phyloP scores from a whole-genome alignment of 2,797 vertebrate species.

The Cryptoprocta ferox region DNA sequence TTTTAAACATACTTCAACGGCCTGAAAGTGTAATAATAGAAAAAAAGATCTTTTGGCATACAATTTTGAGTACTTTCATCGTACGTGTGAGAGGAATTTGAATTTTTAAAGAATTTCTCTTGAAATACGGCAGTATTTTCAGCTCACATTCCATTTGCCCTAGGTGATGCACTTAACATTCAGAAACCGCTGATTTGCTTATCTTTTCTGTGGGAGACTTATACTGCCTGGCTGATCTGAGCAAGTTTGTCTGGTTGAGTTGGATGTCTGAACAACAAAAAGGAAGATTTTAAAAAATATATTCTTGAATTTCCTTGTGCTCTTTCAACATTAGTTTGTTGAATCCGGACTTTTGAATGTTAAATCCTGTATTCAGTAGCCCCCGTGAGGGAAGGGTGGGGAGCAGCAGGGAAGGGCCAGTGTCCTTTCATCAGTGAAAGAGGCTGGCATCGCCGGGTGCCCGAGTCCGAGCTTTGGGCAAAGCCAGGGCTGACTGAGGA shows the following conservation, averaged over 20 bases:
- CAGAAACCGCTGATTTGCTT: slow-evolving; percentile 28
- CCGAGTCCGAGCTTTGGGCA: background rate
- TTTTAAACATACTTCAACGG: slow-evolving; percentile 27
- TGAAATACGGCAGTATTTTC: background rate
- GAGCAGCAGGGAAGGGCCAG: background rate
- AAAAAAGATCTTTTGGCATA: slow-evolving; percentile 44
- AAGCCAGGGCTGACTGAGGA: background rate
- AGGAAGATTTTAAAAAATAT: background rate
- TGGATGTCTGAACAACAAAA: slow-evolving; percentile 43
- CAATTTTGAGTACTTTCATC: slow-evolving; percentile 38
- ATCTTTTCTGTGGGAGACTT: slow-evolving; percentile 40
- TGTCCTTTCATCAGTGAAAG: background rate
- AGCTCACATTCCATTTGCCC: background rate
- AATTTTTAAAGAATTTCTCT: slow-evolving; percentile 58
- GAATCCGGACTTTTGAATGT: background rate
- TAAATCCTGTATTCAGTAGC: background rate
- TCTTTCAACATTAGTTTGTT: background rate
- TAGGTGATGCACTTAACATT: background rate
- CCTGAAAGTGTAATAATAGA: slow-evolving; percentile 8
- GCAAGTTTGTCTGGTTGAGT: slow-evolving; percentile 42
- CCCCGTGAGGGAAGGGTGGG: background rate
- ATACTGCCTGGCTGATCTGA: background rate
- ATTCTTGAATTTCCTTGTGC: background rate
- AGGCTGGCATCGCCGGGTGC: fast-evolving
- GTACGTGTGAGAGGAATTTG: slow-evolving; percentile 40